A percentile compares a stretch with the other conserved stretches of the same genome.
These are phyloP conservation scores for Serranus cabrilla DNA, from an alignment of 2,797 vertebrate genomes.

Conservation along the genomic window DNA sequence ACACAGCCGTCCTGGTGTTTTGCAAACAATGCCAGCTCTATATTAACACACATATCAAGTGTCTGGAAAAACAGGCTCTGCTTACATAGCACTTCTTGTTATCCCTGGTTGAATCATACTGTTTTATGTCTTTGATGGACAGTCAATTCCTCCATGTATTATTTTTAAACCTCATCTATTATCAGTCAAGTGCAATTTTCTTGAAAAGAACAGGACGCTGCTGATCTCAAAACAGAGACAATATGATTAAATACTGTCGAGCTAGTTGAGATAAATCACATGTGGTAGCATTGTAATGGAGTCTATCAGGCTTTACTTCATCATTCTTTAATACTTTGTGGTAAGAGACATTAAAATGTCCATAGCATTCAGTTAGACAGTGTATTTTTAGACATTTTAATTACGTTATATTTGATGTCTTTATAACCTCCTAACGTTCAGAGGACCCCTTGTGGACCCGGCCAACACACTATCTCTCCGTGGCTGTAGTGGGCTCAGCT, in stretches of 20 bases:
- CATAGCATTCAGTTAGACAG: not conserved
- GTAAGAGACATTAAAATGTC: not conserved
- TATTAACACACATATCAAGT: conserved; percentile 61
- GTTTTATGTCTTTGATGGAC: conserved; percentile 46
- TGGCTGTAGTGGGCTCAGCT: too few relatives aligned
- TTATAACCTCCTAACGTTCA: not conserved
- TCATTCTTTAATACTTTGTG: conserved; percentile 14
- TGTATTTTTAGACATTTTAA: not conserved
- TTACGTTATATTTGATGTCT: not conserved
- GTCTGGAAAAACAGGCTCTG: conserved; percentile 52
- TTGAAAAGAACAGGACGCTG: conserved; percentile 46
- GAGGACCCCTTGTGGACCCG: too few relatives aligned
- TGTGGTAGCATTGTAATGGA: conserved; percentile 6
- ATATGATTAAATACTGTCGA: conserved; percentile 49
- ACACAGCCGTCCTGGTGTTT: conserved; percentile 56
- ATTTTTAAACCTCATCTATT: conserved; percentile 40
- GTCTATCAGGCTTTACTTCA: not conserved
- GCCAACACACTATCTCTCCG: too few relatives aligned
- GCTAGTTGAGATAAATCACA: conserved; percentile 27
- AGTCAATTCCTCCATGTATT: conserved; percentile 25
- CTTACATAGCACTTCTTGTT: conserved; percentile 47
- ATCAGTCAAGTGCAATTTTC: conserved; percentile 52
- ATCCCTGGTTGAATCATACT: conserved; percentile 43
- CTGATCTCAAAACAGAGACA: conserved; percentile 24
- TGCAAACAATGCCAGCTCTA: conserved; percentile 58